Evolutionary conservation across 2,113 vertebrate genomes (phyloP).

Genomic region (Plecotus auritus): DNA sequence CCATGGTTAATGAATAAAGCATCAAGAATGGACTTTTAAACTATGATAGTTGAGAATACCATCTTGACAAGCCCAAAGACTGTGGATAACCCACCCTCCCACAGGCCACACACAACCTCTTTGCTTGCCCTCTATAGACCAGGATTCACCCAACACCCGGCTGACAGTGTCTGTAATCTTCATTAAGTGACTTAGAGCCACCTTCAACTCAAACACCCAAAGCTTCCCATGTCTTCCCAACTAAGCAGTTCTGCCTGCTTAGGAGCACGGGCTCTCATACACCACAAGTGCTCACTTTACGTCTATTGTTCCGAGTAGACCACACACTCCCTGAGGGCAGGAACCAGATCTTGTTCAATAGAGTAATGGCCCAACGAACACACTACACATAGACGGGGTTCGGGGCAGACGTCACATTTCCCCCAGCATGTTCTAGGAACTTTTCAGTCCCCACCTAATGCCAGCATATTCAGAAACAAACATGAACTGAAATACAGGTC

Average conservation of each 20-base stretch:
- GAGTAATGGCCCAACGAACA: neutral
- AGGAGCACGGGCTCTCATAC: neutral
- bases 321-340: neutral
- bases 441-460: neutral
- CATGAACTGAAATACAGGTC: neutral
- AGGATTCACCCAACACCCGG: no score
- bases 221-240: neutral
- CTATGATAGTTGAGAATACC: neutral
- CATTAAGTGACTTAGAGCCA: neutral
- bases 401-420: neutral
- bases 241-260: neutral
- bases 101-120: neutral
- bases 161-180: neutral
- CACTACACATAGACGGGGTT: rapidly evolving
- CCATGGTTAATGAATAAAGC: neutral
- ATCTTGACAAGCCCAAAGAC: neutral
- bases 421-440: neutral
- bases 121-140: neutral
- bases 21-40: neutral
- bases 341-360: neutral
- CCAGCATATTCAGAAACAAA: neutral
- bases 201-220: neutral
- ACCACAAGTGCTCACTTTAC: neutral
- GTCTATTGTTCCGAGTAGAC: neutral
- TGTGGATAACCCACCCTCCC: neutral